Conservation (phyloP, 2,113 vertebrate species). For the Xiphophorus maculatus region DNA sequence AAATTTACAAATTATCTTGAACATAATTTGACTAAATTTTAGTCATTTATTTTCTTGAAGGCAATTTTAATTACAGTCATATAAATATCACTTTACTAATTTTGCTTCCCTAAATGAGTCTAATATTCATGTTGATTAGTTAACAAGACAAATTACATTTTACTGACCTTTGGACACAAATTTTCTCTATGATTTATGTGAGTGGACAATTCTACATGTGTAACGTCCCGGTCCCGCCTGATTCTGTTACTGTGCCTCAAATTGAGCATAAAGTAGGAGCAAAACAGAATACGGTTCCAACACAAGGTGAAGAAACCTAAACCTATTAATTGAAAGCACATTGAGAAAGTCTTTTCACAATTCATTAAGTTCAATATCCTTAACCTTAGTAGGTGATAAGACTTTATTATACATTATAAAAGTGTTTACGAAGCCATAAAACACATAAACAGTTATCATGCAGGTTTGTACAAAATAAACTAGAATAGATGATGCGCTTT, state of each 20-base stretch:
- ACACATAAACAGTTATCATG: not conserved
- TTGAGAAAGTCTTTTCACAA: not conserved
- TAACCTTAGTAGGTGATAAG: not conserved
- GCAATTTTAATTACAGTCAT: not conserved
- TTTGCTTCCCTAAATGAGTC: slow-evolving; percentile 8
- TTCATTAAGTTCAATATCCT: slow-evolving; percentile 8
- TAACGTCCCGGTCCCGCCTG: slow-evolving; percentile 4
- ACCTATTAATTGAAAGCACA: not conserved
- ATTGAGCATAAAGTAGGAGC: not conserved
- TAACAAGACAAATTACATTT: slow-evolving; percentile 49
- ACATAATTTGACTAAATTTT: not conserved
- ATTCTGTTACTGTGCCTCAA: slow-evolving; percentile 13
- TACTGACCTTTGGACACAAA: slow-evolving; percentile 44
- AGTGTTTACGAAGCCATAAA: not conserved
- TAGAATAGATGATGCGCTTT: not conserved
- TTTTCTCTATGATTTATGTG: not conserved
- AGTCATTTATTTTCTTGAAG: not conserved
- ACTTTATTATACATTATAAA: not conserved
- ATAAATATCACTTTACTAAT: not conserved
- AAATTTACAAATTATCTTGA: not conserved
- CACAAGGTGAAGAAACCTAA: not conserved
- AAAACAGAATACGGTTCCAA: slow-evolving; percentile 1
- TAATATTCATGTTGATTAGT: slow-evolving; percentile 24
- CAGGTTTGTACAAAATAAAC: not conserved
- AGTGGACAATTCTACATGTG: slow-evolving; percentile 10